Evolutionary conservation across 2,797 vertebrate genomes (phyloP).

Genomic region (Thaleichthys pacificus): DNA sequence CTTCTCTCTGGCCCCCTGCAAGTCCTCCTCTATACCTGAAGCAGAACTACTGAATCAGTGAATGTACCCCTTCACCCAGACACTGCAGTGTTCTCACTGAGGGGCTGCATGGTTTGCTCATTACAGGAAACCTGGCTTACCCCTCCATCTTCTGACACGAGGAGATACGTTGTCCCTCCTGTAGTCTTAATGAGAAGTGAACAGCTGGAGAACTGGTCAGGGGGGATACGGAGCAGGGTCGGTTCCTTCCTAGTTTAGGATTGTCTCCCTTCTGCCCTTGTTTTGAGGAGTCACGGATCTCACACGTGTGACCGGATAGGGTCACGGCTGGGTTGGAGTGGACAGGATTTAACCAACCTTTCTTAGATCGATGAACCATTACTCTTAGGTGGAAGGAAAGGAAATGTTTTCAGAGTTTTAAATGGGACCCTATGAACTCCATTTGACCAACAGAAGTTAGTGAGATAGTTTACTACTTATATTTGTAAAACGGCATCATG

Average conservation of each 20-base stretch:
- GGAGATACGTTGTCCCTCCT: no score
- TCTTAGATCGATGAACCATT: background rate
- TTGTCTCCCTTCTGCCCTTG: no score
- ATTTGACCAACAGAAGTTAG: background rate
- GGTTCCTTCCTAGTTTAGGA: no score
- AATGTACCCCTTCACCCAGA: background rate
- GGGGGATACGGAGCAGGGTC: no score
- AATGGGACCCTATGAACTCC: background rate
- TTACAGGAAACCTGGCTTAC: background rate
- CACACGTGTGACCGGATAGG: background rate
- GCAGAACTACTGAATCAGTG: no score
- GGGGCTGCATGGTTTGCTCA: background rate
- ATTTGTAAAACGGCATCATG: no score
- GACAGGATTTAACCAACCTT: background rate
- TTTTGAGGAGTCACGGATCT: background rate
- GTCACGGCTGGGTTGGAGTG: background rate
- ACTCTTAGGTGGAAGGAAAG: background rate
- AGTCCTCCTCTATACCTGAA: no score
- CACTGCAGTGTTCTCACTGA: background rate
- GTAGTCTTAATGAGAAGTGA: no score
- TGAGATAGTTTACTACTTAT: background rate
- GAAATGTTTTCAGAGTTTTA: background rate
- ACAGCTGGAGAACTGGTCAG: no score
- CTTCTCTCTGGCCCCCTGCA: no score
- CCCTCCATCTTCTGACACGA: background rate